phyloP scores from a whole-genome alignment of 2,113 vertebrate species.

The Neopipo cinnamomea region DNA sequence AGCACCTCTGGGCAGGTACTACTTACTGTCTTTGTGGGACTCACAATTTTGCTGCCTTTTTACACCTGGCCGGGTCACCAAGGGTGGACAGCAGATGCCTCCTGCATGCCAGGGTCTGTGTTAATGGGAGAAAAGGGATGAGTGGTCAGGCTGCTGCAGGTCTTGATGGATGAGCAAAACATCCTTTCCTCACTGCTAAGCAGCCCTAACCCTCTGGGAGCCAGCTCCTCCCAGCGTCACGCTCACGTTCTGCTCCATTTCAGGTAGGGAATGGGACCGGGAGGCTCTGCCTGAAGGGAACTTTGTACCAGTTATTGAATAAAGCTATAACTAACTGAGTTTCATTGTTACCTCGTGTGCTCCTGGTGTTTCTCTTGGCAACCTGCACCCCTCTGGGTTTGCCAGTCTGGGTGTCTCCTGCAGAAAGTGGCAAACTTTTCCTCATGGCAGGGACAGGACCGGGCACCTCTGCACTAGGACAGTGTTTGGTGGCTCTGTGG shows the following conservation, averaged over 20 bases:
- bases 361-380: background rate
- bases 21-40: background rate
- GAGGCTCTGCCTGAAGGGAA: conserved; percentile 62
- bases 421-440: accelerated
- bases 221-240: conserved; percentile 1
- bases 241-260: conserved; percentile 52
- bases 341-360: conserved; percentile 59
- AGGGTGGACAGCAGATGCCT: background rate
- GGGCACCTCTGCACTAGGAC: background rate
- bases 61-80: background rate
- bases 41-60: background rate
- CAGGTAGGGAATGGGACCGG: conserved; percentile 58
- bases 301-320: conserved; percentile 89
- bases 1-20: background rate
- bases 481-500: accelerated
- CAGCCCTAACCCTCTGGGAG: conserved; percentile 1
- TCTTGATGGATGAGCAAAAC: background rate
- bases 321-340: conserved; percentile 82
- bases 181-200: background rate
- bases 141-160: background rate
- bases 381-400: background rate
- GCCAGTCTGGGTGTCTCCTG: background rate
- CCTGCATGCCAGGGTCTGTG: background rate
- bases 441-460: background rate
- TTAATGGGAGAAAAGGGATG: conserved; percentile 27